Evolutionary conservation across 2,113 vertebrate species (phyloP), one percentile per base, ranked within the genome.

Genomic region (Synodontis membranacea): DNA sequence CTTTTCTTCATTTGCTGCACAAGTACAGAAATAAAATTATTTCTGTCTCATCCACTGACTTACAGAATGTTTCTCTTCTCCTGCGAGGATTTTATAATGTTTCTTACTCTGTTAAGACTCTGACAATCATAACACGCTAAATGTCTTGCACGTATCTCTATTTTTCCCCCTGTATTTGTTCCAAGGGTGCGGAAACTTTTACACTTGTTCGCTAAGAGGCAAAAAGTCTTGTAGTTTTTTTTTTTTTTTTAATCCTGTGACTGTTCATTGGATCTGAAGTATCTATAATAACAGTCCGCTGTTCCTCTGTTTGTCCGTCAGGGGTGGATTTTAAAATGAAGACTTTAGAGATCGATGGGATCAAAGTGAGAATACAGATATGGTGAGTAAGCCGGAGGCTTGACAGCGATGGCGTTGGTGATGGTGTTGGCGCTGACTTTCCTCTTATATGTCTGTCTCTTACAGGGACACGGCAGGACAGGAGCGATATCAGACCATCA

Each of bases 401-500:
- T 34, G 23, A 37, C 79, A 4, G 37, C 9, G 83, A 48, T 60
- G 42, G 60, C 54, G 25, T 19, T 76, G 74, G 46, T n/a, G 42
- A 11, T 74, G 39, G 23, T 74, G 39, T 3, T 75, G 37, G 66
- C 9, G 5, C 21, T 86, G 58, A 81, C 48, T 52, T 84, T 70
- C 42, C 84, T 70, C 42, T 58, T 68, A n/a, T 90, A 58, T 89
- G 68, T 92, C 83, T 93, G 60, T 91, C 10, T 48, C 88, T 81
- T 91, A 4, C 93, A 99, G 98, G 98, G 98, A 99, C 92, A 99
- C 98, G 0, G 98, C 98, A 0, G 98, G 98, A n/a, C 98, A 99
- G 92, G 98, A 99, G 90, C 92, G 98, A 88, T 99, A 99, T 92
- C 98, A 99, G 94, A 99, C 98, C 89, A 99, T 99, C 94, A 99